Evolutionary conservation across 2,797 vertebrate species (phyloP), one percentile per base, ranked within the genome.

Genomic region (Carapus acus): DNA sequence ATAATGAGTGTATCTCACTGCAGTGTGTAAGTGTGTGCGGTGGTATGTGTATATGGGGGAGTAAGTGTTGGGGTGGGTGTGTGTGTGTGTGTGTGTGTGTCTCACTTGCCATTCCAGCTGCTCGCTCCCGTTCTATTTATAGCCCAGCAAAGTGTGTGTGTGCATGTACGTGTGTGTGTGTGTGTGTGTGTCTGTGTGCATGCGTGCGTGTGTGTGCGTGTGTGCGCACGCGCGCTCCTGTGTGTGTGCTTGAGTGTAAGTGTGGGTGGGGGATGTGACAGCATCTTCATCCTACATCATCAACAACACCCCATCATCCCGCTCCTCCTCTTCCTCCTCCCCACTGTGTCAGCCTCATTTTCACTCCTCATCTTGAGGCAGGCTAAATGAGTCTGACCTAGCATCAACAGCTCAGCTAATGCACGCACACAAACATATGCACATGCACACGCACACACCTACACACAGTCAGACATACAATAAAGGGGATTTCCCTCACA

Each of bases 61-160:
- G n/a, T n/a, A n/a, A n/a, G n/a, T n/a, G n/a, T n/a, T 59, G 44
- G 50, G 57, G 37, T 58, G 44, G 56, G 44, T 24, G 40, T 54
- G 43, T 51, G 55, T 66, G 29, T 49, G 37, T 55, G 44, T 41
- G 57, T 51, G 49, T 68, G 65, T 76, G 62, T 80, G 61, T 71
- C 79, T 83, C 69, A 76, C 83, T 85, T 80, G 80, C 81, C 76
- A 85, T 87, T 88, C 85, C 88, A 88, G 88, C 85, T 88, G 85
- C 87, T 84, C 87, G 77, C 76, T 78, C 71, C 70, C 67, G 46
- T 77, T 87, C 88, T 89, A 89, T 89, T 89, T 88, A 76, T 89
- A 90, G 87, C 78, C 68, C 70, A 44, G 49, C 69, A 72, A 61
- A 27, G 24, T 5, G 24, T 5, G 24, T 5, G 24, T 5, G 24